These are phyloP conservation scores for Xestia ashworthii DNA, from an alignment of 2,888 invertebrate species.

Conservation along the genomic window DNA sequence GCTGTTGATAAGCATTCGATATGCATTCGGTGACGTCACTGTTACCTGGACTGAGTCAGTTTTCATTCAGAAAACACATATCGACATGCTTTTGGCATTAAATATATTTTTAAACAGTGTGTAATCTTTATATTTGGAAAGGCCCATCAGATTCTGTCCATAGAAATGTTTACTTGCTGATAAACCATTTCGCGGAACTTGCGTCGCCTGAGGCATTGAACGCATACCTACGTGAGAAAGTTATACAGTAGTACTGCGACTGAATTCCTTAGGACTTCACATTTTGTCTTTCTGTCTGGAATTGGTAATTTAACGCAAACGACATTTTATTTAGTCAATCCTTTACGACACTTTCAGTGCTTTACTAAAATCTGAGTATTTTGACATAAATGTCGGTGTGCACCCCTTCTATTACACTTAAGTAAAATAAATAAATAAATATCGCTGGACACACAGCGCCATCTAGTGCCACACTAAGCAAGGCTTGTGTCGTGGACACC, in stretches of 20 bases:
- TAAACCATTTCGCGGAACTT: slow-evolving; percentile 19
- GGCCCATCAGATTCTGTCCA: not conserved
- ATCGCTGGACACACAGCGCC: too few species aligned
- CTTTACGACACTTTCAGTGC: not conserved
- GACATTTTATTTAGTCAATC: not conserved
- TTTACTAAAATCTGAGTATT: not conserved
- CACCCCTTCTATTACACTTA: too few species aligned
- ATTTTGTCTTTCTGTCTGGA: not conserved
- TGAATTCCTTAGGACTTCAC: slow-evolving; percentile 12
- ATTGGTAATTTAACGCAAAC: not conserved
- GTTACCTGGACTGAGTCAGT: slow-evolving; percentile 25
- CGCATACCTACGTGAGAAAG: slow-evolving; percentile 14
- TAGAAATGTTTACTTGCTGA: slow-evolving; percentile 19
- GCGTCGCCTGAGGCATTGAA: not conserved
- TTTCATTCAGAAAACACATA: slow-evolving; percentile 26
- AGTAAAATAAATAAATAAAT: too few species aligned
- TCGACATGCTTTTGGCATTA: slow-evolving; percentile 5
- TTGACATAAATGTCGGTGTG: not conserved
- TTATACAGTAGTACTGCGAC: slow-evolving; percentile 3
- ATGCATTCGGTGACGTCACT: slow-evolving; percentile 37
- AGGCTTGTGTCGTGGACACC: too few species aligned
- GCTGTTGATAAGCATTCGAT: slow-evolving; percentile 29
- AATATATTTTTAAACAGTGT: slow-evolving; percentile 9
- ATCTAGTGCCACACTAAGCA: too few species aligned
- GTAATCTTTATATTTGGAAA: slow-evolving; percentile 19